Conservation (phyloP, 1,140 invertebrate genomes). For the Zaprionus vittiger region DNA sequence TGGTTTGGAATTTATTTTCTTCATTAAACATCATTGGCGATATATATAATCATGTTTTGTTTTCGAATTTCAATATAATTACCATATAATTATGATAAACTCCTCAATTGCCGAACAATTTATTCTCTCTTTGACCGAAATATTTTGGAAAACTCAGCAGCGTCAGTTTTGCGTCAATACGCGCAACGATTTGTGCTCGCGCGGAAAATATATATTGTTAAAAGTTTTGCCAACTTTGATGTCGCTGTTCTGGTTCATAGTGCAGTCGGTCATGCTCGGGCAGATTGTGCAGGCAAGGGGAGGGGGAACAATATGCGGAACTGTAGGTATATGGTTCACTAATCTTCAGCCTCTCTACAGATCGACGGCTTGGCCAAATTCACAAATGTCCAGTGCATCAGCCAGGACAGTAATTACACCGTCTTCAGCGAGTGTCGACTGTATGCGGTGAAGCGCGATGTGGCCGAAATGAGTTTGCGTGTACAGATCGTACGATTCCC, state of each 20-base stretch:
- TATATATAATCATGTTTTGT: slow-evolving; percentile 13
- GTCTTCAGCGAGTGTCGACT: slow-evolving; percentile 58
- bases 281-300: slow-evolving; percentile 53
- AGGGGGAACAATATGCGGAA: not conserved
- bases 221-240: slow-evolving; percentile 17
- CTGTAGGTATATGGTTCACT: not conserved
- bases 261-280: slow-evolving; percentile 39
- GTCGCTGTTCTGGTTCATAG: slow-evolving; percentile 28
- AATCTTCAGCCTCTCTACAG: slow-evolving; percentile 19
- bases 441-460: slow-evolving; percentile 71
- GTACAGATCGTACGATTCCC: slow-evolving; percentile 46
- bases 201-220: slow-evolving; percentile 3
- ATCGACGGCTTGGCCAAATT: slow-evolving; percentile 63
- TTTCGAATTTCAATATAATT: slow-evolving; percentile 40
- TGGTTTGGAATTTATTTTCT: slow-evolving; percentile 20
- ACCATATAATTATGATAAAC: slow-evolving; percentile 26
- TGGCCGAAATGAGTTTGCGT: slow-evolving; percentile 61
- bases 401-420: slow-evolving; percentile 50
- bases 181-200: slow-evolving; percentile 1
- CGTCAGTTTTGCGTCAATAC: slow-evolving; percentile 3
- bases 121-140: slow-evolving; percentile 2
- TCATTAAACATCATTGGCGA: slow-evolving; percentile 35
- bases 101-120: slow-evolving; percentile 15
- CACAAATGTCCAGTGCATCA: slow-evolving; percentile 66
- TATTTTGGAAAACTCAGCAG: not conserved